Evolutionary conservation across 2,888 invertebrate genomes (phyloP).

Genomic region (Chymomyza procnemis): DNA sequence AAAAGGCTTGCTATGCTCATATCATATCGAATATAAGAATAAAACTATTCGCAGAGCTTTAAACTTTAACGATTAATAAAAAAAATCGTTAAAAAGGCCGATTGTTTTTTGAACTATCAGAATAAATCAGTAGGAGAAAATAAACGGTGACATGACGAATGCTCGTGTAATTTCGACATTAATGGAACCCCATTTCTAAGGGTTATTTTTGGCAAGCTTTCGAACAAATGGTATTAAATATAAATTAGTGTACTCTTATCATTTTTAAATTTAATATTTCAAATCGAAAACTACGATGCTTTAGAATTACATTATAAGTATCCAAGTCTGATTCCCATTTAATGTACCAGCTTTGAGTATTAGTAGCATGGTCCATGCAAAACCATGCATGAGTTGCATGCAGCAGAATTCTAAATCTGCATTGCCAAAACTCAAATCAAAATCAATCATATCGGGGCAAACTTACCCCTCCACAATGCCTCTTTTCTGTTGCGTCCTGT

Average conservation of each 20-base stretch:
- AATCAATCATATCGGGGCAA: not conserved
- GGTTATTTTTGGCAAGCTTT: too few relatives aligned
- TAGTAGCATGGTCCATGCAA: not conserved
- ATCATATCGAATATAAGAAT: not conserved
- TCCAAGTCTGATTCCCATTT: not conserved
- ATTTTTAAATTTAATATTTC: too few relatives aligned
- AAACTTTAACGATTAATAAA: too few relatives aligned
- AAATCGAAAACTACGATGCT: too few relatives aligned
- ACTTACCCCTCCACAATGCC: not conserved
- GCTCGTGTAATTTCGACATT: too few relatives aligned
- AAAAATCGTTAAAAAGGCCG: too few relatives aligned
- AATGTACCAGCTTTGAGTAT: not conserved
- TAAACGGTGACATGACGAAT: too few relatives aligned
- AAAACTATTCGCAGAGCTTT: not conserved
- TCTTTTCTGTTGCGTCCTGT: not conserved
- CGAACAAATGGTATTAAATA: too few relatives aligned
- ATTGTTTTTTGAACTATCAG: too few relatives aligned
- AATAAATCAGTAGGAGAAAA: too few relatives aligned
- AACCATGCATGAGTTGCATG: not conserved
- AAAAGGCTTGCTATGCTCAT: not conserved
- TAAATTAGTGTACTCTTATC: too few relatives aligned
- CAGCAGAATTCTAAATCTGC: constrained; percentile 19
- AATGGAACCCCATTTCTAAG: too few relatives aligned
- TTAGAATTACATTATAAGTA: not conserved
- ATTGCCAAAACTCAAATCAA: constrained; percentile 19